Percentiles rank a stretch among this genome's conserved stretches.
phyloP scores from a whole-genome alignment of 2,888 invertebrate genomes.

The Cynaeus angustus region DNA sequence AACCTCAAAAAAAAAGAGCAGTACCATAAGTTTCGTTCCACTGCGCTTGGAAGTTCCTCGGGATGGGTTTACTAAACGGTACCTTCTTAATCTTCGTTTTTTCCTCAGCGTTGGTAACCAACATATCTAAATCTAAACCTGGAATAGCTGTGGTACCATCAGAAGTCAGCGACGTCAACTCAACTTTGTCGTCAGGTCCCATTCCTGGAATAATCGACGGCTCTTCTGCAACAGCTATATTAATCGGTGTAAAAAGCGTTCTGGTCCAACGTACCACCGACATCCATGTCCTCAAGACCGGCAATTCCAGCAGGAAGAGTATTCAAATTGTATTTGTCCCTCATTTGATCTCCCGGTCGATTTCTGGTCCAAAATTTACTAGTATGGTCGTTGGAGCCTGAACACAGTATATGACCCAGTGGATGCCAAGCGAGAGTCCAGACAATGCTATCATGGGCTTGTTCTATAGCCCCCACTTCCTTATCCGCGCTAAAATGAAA shows the following conservation, averaged over 20 bases:
- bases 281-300: constrained; percentile 82
- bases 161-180: constrained; percentile 83
- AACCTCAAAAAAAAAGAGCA: constrained; percentile 8
- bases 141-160: constrained; percentile 89
- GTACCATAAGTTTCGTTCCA: constrained; percentile 85
- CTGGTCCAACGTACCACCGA: constrained; percentile 72
- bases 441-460: constrained; percentile 99
- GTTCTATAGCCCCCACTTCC: constrained; percentile 98
- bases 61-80: constrained; percentile 97
- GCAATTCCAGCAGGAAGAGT: constrained; percentile 88
- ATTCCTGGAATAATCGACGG: constrained; percentile 93
- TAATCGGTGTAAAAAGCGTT: neutral
- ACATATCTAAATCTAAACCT: constrained; percentile 87
- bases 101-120: constrained; percentile 76
- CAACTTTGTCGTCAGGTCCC: constrained; percentile 97
- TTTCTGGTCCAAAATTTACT: constrained; percentile 99
- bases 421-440: constrained; percentile 99
- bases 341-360: constrained; percentile 97
- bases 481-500: constrained; percentile 86
- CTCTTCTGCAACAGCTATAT: constrained; percentile 76
- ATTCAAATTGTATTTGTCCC: constrained; percentile 97
- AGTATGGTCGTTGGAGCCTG: constrained; percentile 99
- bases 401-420: constrained; percentile 97
- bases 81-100: constrained; percentile 87
- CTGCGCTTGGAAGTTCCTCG: constrained; percentile 96